Evolutionary conservation across 1,140 invertebrate species (phyloP), one percentile per base, ranked within the genome.

Genomic region (Marisa cornuarietis): DNA sequence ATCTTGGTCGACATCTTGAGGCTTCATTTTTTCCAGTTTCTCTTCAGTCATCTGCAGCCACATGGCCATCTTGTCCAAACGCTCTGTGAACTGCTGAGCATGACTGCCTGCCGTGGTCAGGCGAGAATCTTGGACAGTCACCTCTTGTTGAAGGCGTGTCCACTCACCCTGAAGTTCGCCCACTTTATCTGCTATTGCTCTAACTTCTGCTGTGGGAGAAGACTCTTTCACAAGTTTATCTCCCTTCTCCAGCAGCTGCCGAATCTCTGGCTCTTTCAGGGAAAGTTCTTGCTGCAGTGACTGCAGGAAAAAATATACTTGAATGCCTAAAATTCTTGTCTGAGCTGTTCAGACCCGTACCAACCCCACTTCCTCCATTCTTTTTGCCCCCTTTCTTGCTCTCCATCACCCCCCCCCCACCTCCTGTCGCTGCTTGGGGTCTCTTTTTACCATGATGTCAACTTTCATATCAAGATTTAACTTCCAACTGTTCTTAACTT

Each of bases 21-120:
- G 96, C 0, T 94, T 94, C n/a, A 97, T 92, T 72, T 93, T 93
- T 58, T 95, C 94, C 14, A 98, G 90, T 84, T 96, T 95, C 78
- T 96, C 95, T 91, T 98, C 97, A 3, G 95, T 95, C 81, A 96
- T 94, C 54, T 94, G 92, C 71, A 99, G 89, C 97, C 97, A 98
- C 1, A 96, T 95, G 0, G 96, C 88, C 92, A 98, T 97, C 1
- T 93, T 93, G 84, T 98, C 96, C 79, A 96, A 94, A 5, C 94
- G 94, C 83, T 94, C 93, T 85, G 95, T 95, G 90, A 96, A 99
- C 89, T 97, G 97, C 81, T 95, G 95, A 88, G 96, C 97, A 87
- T 97, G 96, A 90, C 98, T 96, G 10, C 78, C 81, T 65, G 86
- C 82, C 14, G 82, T 82, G n/a, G 83, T 81, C 22, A 90, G 79